A percentile compares a stretch with the other conserved stretches of the same genome.
These are phyloP conservation scores for Reticulitermes speratus DNA, from an alignment of 1,140 invertebrate genomes.

Conservation along the genomic window DNA sequence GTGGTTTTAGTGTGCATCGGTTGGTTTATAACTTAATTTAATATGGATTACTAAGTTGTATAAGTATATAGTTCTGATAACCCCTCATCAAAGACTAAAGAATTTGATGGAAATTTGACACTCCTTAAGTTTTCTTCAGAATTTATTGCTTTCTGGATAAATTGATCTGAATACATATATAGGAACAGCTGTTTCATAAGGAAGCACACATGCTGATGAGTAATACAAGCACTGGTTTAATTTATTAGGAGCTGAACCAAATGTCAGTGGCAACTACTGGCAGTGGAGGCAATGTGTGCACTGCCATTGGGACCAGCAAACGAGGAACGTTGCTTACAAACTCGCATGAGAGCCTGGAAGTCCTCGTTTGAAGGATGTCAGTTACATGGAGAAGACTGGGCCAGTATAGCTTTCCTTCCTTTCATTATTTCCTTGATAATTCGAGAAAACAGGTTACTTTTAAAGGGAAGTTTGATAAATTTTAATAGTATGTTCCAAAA, in stretches of 20 bases:
- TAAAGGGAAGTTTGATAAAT: not conserved
- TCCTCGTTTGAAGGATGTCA: slow-evolving; percentile 44
- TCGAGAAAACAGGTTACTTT: not conserved
- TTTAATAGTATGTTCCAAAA: not conserved
- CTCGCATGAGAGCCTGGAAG: slow-evolving; percentile 49
- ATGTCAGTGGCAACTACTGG: slow-evolving; percentile 44
- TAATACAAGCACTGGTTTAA: too few relatives aligned
- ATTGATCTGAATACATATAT: too few relatives aligned
- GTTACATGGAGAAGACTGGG: not conserved
- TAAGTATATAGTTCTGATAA: too few relatives aligned
- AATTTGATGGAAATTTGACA: too few relatives aligned
- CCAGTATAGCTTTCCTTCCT: not conserved
- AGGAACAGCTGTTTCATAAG: too few relatives aligned
- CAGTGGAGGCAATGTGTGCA: not conserved
- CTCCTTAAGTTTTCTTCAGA: too few relatives aligned
- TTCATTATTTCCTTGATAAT: not conserved
- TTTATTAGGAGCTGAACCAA: slow-evolving; percentile 39
- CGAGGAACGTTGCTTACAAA: slow-evolving; percentile 44
- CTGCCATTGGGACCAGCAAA: slow-evolving; percentile 46
- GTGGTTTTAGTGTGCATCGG: too few relatives aligned
- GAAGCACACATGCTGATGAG: too few relatives aligned
- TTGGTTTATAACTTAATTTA: too few relatives aligned
- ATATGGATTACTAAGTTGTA: too few relatives aligned
- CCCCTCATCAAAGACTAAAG: too few relatives aligned
- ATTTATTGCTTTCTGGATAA: too few relatives aligned